These are phyloP conservation scores for Drosophila multiciliata DNA, from an alignment of 2,888 invertebrate genomes.

Conservation along the genomic window DNA sequence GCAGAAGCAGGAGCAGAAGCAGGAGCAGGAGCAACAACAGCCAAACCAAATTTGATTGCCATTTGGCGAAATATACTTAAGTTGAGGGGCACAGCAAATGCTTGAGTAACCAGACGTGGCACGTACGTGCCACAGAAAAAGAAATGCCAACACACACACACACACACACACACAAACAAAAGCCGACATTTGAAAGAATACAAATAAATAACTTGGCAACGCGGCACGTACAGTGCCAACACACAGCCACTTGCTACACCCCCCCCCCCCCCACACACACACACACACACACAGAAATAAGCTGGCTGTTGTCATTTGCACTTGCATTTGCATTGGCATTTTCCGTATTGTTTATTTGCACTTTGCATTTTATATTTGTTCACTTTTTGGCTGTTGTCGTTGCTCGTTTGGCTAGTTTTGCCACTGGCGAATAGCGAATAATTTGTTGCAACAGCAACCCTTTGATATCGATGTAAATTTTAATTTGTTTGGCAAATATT, in stretches of 20 bases:
- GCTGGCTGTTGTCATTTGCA: conserved; percentile 34
- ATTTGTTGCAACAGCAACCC: conserved; percentile 63
- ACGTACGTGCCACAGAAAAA: conserved; percentile 47
- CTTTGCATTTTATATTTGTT: conserved; percentile 70
- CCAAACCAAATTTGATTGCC: conserved; percentile 61
- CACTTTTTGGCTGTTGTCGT: conserved; percentile 51
- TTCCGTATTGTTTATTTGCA: conserved; percentile 65
- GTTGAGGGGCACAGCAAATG: conserved; percentile 44
- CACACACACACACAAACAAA: conserved; percentile 9
- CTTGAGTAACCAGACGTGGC: conserved; percentile 32
- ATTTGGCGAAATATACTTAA: conserved; percentile 53
- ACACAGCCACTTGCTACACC: too few relatives aligned
- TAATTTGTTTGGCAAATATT: conserved; percentile 78
- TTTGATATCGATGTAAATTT: conserved; percentile 77
- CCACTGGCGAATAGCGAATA: conserved; percentile 65
- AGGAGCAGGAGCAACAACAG: conserved; percentile 8
- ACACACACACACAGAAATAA: conserved; percentile 18
- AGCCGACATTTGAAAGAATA: conserved; percentile 8
- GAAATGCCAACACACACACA: conserved; percentile 10
- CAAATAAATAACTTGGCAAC: conserved; percentile 37
- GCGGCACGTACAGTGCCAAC: conserved; percentile 50
- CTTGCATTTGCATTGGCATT: conserved; percentile 58
- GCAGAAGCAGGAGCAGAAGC: conserved; percentile 4
- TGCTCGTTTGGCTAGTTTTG: conserved; percentile 34
- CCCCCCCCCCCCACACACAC: too few relatives aligned